Evolutionary conservation across 2,888 invertebrate genomes (phyloP).

Genomic region (Polymixis flavicincta): DNA sequence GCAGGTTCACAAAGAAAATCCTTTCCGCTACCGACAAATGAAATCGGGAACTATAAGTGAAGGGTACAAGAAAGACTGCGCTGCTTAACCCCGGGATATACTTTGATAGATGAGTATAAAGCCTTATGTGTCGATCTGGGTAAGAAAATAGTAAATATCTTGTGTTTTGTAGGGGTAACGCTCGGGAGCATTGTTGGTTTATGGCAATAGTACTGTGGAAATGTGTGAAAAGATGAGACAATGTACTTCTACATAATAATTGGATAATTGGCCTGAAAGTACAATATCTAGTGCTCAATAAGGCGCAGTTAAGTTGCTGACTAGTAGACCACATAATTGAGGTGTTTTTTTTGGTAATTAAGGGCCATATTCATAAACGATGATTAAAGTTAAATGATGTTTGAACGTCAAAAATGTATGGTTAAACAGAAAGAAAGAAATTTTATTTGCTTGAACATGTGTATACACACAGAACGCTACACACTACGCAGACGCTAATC

Average conservation of each 20-base stretch:
- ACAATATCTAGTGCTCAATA: not conserved
- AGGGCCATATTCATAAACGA: no score
- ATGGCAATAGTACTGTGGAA: not conserved
- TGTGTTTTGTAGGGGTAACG: not conserved
- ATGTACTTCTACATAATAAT: not conserved
- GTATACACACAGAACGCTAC: no score
- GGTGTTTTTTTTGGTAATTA: no score
- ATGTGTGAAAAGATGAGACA: not conserved
- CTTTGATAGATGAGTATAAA: constrained; percentile 60
- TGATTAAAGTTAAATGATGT: no score
- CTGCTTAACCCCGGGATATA: constrained; percentile 43
- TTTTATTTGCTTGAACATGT: no score
- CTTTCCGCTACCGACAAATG: constrained; percentile 63
- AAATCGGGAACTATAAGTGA: constrained; percentile 69
- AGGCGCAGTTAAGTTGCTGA: no score
- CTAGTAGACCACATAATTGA: no score
- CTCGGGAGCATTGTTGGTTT: not conserved
- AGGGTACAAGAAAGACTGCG: constrained; percentile 36
- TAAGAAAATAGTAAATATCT: constrained; percentile 34
- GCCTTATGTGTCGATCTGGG: not conserved
- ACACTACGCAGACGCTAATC: no score
- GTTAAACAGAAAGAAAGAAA: no score
- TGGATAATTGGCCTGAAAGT: not conserved
- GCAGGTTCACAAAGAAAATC: constrained; percentile 56
- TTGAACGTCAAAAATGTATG: no score